A percentile compares a stretch with the other conserved stretches of the same genome.
phyloP scores from a whole-genome alignment of 2,797 vertebrate species.

The Salmo trutta region DNA sequence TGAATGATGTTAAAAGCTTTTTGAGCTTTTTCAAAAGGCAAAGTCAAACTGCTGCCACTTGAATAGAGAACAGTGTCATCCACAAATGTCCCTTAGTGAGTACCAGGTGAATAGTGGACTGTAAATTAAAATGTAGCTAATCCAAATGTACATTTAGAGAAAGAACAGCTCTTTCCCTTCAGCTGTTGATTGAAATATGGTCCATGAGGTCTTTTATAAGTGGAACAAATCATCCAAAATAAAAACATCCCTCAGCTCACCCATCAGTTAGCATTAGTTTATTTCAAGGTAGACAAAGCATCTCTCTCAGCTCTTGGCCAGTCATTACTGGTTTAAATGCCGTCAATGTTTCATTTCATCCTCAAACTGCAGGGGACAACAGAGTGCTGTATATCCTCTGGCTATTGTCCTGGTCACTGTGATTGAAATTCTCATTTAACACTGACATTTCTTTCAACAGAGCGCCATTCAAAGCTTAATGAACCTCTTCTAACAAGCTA shows the following conservation, averaged over 20 bases:
- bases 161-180: background rate
- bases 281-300: constrained; percentile 33
- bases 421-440: constrained; percentile 32
- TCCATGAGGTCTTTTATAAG: too few species aligned
- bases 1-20: too few species aligned
- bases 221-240: constrained; percentile 28
- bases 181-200: background rate
- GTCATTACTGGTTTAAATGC: constrained; percentile 46
- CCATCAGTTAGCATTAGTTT: constrained; percentile 36
- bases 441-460: background rate
- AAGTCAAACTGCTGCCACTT: too few species aligned
- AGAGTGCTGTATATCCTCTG: constrained; percentile 35
- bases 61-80: too few species aligned
- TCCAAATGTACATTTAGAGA: too few species aligned
- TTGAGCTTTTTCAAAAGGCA: too few species aligned
- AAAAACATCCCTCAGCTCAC: constrained; percentile 48
- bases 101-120: too few species aligned
- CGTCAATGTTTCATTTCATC: constrained; percentile 42
- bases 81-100: too few species aligned
- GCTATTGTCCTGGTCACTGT: constrained; percentile 35
- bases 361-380: constrained; percentile 19
- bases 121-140: too few species aligned
- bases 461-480: background rate
- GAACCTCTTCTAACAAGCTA: background rate
- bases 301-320: constrained; percentile 29